phyloP scores from a whole-genome alignment of 2,113 vertebrate species.

The Ploceus nigricollis region DNA sequence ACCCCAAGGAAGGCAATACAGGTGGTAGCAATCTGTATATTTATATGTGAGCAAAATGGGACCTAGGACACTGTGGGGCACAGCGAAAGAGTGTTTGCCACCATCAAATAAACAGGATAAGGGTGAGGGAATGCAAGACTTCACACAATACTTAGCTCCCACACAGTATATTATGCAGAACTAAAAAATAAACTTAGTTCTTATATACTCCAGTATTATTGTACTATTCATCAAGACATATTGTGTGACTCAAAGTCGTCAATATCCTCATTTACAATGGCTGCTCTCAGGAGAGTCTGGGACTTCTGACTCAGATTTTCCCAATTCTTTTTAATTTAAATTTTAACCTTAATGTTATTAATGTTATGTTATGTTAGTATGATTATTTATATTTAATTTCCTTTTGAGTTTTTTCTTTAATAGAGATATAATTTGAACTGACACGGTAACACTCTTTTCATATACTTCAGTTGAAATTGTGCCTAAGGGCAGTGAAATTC shows the following conservation, averaged over 20 bases:
- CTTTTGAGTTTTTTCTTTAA: constrained; percentile 42
- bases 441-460: constrained; percentile 63
- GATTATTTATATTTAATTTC: constrained; percentile 69
- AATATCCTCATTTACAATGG: constrained; percentile 39
- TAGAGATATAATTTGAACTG: constrained; percentile 63
- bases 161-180: neutral
- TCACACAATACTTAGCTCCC: neutral
- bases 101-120: neutral
- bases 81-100: neutral
- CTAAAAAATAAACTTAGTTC: neutral
- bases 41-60: neutral
- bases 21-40: neutral
- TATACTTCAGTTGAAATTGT: constrained; percentile 58
- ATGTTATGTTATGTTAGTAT: constrained; percentile 36
- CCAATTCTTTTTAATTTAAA: constrained; percentile 40
- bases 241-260: constrained; percentile 8
- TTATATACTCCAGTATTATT: neutral
- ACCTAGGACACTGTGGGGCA: neutral
- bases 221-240: neutral
- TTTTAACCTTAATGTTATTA: constrained; percentile 46
- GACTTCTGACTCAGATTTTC: constrained; percentile 40
- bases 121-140: neutral
- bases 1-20: neutral
- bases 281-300: constrained; percentile 5
- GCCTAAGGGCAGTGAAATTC: constrained; percentile 53